Evolutionary conservation across 2,888 invertebrate species (phyloP).

Genomic region (Sarcophaga caerulescens): DNA sequence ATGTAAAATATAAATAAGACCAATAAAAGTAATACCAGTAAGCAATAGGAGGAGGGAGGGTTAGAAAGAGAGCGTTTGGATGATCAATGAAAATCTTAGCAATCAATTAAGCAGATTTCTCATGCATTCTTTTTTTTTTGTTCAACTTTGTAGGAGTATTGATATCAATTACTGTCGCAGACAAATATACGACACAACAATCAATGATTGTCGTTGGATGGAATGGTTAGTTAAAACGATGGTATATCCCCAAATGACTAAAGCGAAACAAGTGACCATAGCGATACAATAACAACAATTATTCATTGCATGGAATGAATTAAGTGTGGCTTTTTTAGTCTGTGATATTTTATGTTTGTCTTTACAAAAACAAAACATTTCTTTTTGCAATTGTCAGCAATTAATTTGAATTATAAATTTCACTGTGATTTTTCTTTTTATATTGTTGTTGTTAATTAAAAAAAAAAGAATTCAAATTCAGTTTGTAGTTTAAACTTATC

Average conservation of each 20-base stretch:
- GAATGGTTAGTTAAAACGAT: constrained; percentile 12
- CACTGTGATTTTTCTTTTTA: constrained; percentile 72
- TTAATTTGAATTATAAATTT: constrained; percentile 76
- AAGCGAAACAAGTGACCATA: constrained; percentile 14
- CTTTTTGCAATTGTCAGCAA: constrained; percentile 72
- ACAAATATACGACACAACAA: constrained; percentile 52
- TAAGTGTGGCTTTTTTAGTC: constrained; percentile 33
- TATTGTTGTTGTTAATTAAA: not conserved
- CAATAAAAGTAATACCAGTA: too few species aligned
- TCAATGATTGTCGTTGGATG: constrained; percentile 25
- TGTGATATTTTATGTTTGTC: constrained; percentile 18
- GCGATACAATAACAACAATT: constrained; percentile 27
- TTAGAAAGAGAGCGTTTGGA: constrained; percentile 9
- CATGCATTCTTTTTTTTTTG: constrained; percentile 8
- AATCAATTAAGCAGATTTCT: constrained; percentile 49
- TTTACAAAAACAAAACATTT: constrained; percentile 7
- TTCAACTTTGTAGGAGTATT: constrained; percentile 46
- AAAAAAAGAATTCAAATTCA: not conserved
- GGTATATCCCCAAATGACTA: constrained; percentile 57
- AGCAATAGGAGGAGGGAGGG: constrained; percentile 12
- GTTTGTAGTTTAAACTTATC: not conserved
- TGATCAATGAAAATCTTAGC: constrained; percentile 55
- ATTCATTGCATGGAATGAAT: constrained; percentile 19
- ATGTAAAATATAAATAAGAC: not conserved
- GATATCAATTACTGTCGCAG: constrained; percentile 53